A percentile compares a stretch with the other conserved stretches of the same genome.
Evolutionary conservation across 2,888 invertebrate genomes (phyloP).

Genomic region (Lycaena phlaeas): DNA sequence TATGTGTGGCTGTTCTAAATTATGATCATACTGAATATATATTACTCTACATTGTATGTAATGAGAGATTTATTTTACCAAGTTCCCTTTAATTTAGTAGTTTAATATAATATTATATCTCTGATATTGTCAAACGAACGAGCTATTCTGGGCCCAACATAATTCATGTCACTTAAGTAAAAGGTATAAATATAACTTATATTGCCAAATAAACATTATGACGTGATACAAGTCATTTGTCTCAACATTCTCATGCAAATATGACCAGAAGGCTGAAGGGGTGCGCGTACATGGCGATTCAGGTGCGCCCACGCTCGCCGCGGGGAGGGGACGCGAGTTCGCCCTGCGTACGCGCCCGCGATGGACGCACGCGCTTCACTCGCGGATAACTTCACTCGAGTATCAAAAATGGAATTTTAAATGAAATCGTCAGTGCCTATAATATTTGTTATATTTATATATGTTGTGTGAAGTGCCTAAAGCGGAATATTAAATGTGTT

Average conservation of each 20-base stretch:
- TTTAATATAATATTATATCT: too few relatives aligned
- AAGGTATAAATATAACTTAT: neutral
- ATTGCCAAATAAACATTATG: neutral
- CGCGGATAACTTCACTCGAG: too few relatives aligned
- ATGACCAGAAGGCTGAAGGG: constrained; percentile 32
- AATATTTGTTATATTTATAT: neutral
- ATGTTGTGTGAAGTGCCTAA: neutral
- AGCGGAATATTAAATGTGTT: neutral
- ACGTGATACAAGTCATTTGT: neutral
- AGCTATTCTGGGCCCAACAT: too few relatives aligned
- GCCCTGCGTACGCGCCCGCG: constrained; percentile 54
- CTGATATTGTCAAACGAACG: too few relatives aligned
- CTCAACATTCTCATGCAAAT: constrained; percentile 11
- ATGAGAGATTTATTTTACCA: too few relatives aligned
- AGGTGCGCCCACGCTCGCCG: constrained; percentile 44
- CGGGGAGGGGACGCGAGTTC: constrained; percentile 36
- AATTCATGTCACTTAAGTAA: too few relatives aligned
- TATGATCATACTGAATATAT: too few relatives aligned
- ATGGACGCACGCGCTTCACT: constrained; percentile 36
- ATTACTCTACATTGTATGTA: too few relatives aligned
- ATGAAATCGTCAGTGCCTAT: constrained; percentile 9
- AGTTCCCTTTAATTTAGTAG: too few relatives aligned
- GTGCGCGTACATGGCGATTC: constrained; percentile 57
- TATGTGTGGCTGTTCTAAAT: too few relatives aligned
- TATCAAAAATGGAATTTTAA: too few relatives aligned